Conservation (phyloP, 2,797 vertebrate species). For the Pseudochirops cupreus region DNA sequence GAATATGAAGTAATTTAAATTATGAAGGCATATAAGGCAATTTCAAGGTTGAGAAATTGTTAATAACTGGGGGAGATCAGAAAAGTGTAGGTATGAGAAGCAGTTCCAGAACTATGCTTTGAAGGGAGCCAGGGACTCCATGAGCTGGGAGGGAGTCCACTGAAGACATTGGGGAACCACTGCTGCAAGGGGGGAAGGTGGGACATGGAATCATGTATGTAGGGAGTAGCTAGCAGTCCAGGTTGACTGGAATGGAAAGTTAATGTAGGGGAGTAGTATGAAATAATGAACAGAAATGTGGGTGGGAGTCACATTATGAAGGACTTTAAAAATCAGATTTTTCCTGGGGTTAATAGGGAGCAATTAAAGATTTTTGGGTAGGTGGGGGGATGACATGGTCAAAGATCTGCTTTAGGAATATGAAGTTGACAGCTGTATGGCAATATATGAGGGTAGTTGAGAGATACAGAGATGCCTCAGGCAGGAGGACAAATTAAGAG, state of each 20-base stretch:
- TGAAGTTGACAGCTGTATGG: too few relatives aligned
- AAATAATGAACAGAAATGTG: neutral
- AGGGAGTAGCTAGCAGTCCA: neutral
- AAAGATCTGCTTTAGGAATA: neutral
- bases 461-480: neutral
- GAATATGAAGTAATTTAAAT: neutral
- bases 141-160: neutral
- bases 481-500: neutral
- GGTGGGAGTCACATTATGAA: neutral
- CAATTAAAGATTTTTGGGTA: neutral
- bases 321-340: neutral
- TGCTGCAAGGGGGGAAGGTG: neutral
- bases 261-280: neutral
- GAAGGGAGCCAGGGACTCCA: neutral
- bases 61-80: neutral
- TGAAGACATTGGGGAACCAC: neutral
- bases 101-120: neutral
- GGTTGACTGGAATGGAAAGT: neutral
- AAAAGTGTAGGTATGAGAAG: neutral
- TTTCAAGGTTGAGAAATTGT: neutral
- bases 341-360: neutral
- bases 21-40: neutral
- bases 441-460: too few relatives aligned
- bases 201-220: neutral
- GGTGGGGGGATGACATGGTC: neutral